These are phyloP conservation scores for Thereva unica DNA, from an alignment of 2,888 invertebrate species.

Conservation along the genomic window DNA sequence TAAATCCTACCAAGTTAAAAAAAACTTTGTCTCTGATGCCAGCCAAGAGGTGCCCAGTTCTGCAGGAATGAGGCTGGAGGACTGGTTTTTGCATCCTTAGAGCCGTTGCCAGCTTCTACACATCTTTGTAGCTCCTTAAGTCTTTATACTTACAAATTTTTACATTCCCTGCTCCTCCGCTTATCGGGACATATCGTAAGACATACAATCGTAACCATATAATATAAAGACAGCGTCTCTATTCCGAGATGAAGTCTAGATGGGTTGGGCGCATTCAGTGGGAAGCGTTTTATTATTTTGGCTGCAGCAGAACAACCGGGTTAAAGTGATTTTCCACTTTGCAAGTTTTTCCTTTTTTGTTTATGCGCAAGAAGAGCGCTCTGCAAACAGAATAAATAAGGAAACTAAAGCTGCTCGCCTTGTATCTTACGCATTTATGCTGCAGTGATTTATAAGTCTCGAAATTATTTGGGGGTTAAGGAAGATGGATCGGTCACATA, in stretches of 20 bases:
- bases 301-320: conserved; percentile 30
- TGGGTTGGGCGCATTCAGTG: conserved; percentile 11
- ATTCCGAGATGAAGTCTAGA: not conserved
- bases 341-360: conserved; percentile 28
- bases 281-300: conserved; percentile 37
- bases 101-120: not conserved
- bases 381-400: not conserved
- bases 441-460: conserved; percentile 42
- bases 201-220: conserved; percentile 34
- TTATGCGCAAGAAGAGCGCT: conserved; percentile 6
- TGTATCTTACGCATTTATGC: conserved; percentile 40
- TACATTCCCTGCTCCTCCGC: conserved; percentile 26
- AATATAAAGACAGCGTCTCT: conserved; percentile 2
- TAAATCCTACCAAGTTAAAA: not conserved
- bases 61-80: conserved; percentile 6
- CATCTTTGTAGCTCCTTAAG: conserved; percentile 8
- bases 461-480: not conserved
- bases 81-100: conserved; percentile 14
- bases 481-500: too few relatives aligned
- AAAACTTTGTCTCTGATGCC: not conserved
- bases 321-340: conserved; percentile 42
- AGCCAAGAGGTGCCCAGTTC: conserved; percentile 10
- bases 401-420: conserved; percentile 3
- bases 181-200: conserved; percentile 39
- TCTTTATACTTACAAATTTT: conserved; percentile 26